Base-by-base conservation (phyloP, 2,888 invertebrate species). In the Conops quadrifasciatus region DNA sequence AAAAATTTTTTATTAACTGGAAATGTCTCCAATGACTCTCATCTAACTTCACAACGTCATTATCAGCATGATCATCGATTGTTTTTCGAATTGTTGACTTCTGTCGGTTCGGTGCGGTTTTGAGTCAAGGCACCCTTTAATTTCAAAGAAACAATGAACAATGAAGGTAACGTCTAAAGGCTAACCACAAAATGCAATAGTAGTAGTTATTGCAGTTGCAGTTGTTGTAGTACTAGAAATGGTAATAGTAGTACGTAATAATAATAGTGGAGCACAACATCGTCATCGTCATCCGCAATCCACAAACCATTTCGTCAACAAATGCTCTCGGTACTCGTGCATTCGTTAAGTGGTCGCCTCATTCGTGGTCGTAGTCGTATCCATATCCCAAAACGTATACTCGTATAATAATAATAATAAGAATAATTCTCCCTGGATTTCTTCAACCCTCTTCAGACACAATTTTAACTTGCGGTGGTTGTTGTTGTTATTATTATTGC, bases 131-230 rank as follows among this genome's bases (percentile, higher is more conserved):
- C 16, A 16, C 28, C 19, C 24, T 21, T 21, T 19, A 11, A 4
- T 53, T 5, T 53, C 16, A 53, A 21, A 53, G 9, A n/a, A 53
- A 53, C 4, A 58, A 36, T 11, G 26, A 28, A 15, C 1, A 28
- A 26, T 26, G 15, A 58, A 24, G 24, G 16, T 9, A 58, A 21
- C 51, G 53, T 15, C 36, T 36, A 13, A 53, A 53, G 13, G 21
- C 47, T 47, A 26, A 59, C 59, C 59, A 59, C 59, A 60, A 60
- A 59, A 47, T 28, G 59, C 67, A 60, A 59, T 59, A 60, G 60
- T 67, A 28, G 28, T 30, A 58, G 30, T 67, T 24, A 67, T 58
- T n/a, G 24, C n/a, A 11, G 58, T 30, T 51, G 65, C n/a, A 24
- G 26, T 47, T 47, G 24, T 64, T 21, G 47, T 49, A 21, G 21